phyloP scores from a whole-genome alignment of 2,113 vertebrate species.

The Ardeotis arabs region DNA sequence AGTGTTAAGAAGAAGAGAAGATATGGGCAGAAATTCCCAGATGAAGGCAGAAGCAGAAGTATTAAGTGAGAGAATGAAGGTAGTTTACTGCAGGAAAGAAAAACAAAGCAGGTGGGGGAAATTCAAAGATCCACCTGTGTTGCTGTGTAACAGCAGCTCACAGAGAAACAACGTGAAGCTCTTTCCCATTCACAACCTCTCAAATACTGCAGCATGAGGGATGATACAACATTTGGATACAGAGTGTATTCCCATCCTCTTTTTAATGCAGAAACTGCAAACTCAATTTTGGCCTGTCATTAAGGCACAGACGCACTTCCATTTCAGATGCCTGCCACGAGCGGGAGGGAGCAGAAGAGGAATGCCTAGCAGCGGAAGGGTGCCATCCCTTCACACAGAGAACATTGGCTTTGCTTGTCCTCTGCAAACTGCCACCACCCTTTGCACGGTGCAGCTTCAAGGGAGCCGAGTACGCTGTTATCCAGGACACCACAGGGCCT shows the following conservation, averaged over 20 bases:
- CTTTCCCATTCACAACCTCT: neutral
- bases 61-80: neutral
- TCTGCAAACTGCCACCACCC: neutral
- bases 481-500: neutral
- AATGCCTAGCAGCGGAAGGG: rapidly evolving
- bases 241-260: neutral
- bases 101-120: neutral
- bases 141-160: neutral
- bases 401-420: rapidly evolving
- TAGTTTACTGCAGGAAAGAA: neutral
- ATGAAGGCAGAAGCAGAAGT: neutral
- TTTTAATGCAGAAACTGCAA: neutral
- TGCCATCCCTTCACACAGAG: neutral
- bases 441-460: neutral
- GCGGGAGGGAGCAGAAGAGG: neutral
- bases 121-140: neutral
- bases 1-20: neutral
- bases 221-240: neutral
- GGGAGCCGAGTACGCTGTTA: rapidly evolving
- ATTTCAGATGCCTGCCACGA: neutral
- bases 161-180: rapidly evolving
- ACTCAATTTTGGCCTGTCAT: neutral
- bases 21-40: neutral
- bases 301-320: neutral
- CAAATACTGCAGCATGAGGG: neutral